Conservation (phyloP, 2,113 vertebrate genomes). For the Dascyllus trimaculatus region DNA sequence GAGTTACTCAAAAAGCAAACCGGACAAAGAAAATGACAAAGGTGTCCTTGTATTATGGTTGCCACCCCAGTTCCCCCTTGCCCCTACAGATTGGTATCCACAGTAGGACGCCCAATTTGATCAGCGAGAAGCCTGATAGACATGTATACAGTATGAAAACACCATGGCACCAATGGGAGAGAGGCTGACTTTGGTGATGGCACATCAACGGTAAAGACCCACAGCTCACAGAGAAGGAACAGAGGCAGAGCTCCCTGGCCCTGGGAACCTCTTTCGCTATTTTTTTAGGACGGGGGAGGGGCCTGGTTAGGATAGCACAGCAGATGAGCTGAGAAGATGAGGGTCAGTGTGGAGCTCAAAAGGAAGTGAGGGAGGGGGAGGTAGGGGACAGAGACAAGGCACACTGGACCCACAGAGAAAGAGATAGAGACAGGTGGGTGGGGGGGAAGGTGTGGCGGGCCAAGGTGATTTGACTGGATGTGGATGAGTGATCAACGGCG, state of each 20-base stretch:
- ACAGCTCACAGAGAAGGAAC: constrained; percentile 54
- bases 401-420: constrained; percentile 67
- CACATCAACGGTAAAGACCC: constrained; percentile 60
- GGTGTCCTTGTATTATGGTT: constrained; percentile 28
- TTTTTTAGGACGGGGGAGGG: background rate
- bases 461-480: constrained; percentile 79
- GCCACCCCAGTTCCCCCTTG: constrained; percentile 73
- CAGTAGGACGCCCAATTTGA: constrained; percentile 80
- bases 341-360: constrained; percentile 75
- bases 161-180: constrained; percentile 75
- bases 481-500: constrained; percentile 82
- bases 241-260: constrained; percentile 45
- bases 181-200: constrained; percentile 71
- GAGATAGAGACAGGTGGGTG: constrained; percentile 67
- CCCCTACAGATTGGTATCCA: constrained; percentile 83
- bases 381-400: constrained; percentile 59
- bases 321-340: constrained; percentile 78
- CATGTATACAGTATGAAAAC: constrained; percentile 75
- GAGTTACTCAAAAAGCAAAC: no score
- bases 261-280: constrained; percentile 6
- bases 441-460: constrained; percentile 37
- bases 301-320: constrained; percentile 71
- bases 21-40: background rate
- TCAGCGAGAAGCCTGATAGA: constrained; percentile 77
- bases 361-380: constrained; percentile 11